Conservation (phyloP, 2,113 vertebrate genomes). For the Solenodon paradoxus region DNA sequence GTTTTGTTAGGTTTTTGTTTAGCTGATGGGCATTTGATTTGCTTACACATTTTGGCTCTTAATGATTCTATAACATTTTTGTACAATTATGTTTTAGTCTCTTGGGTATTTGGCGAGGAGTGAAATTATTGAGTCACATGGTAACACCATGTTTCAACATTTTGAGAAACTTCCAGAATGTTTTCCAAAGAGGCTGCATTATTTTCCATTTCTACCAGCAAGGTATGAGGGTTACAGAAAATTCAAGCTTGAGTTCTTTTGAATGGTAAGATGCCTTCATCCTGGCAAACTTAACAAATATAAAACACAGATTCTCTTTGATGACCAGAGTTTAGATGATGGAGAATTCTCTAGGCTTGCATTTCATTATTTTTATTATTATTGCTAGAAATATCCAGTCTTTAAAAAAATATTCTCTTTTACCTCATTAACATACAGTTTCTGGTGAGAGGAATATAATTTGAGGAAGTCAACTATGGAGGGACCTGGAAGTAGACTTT, state of each 20-base stretch:
- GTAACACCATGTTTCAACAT: background rate
- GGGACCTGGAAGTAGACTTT: background rate
- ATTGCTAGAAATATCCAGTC: background rate
- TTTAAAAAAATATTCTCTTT: conserved; percentile 17
- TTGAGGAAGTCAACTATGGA: conserved; percentile 50
- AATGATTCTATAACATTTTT: background rate
- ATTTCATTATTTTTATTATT: background rate
- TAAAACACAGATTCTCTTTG: background rate
- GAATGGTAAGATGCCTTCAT: background rate
- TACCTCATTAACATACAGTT: background rate
- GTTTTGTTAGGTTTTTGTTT: background rate
- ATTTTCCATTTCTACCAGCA: background rate
- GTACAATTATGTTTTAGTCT: background rate
- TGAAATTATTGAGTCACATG: background rate
- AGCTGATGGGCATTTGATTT: background rate
- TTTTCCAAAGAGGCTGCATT: background rate
- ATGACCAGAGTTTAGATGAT: background rate
- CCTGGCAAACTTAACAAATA: background rate
- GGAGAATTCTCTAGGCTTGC: background rate
- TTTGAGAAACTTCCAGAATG: background rate
- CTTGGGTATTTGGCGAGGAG: background rate
- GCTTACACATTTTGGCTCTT: background rate
- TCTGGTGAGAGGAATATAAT: conserved; percentile 39
- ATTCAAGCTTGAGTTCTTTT: background rate
- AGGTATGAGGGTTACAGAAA: background rate